Evolutionary conservation across 2,888 invertebrate species (phyloP), one percentile per base, ranked within the genome.

Genomic region (Protonemura montana): DNA sequence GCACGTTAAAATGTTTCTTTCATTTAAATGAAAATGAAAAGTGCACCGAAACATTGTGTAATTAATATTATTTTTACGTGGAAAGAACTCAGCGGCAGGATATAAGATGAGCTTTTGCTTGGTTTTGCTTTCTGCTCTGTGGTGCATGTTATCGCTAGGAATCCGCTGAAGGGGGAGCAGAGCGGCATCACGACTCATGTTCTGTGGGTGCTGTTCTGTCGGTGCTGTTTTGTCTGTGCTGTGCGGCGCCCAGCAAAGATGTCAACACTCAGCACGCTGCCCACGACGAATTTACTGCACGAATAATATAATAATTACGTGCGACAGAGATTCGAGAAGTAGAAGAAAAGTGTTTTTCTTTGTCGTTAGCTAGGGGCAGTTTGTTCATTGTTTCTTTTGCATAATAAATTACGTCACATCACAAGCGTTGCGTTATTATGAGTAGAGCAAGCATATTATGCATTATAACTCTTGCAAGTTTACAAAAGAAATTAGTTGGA

Each of bases 1-100:
- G 59, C 59, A 59, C 59, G 59, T 59, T 78, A 78, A 27, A 26
- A 78, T 27, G 27, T 28, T 26, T 78, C 78, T 78, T 28, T 78
- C 78, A 28, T 78, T 78, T 26, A 27, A 27, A 78, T 78, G 26
- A 59, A 59, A 59, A 86, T 86, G 87, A 87, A 87, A 87, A 86
- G 86, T 87, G 78, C 87, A 87, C 84, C 87, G 87, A 84, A 84
- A 86, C 87, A 86, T 87, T 83, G 27, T 41, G 86, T 87, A 87
- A 87, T 87, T 87, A 87, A 87, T 86, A 87, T 85, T 82, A 77
- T 59, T 82, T 76, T 35, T 42, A 76, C 59, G 76, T 76, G 82
- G 26, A 84, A 59, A 59, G 59, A 76, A 27, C 35, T 80, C 85
- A 82, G 29, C 85, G 29, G 81, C 82, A 86, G 77, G 41, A 80